Conservation (phyloP, 2,113 vertebrate species). For the Sylvietta virens region DNA sequence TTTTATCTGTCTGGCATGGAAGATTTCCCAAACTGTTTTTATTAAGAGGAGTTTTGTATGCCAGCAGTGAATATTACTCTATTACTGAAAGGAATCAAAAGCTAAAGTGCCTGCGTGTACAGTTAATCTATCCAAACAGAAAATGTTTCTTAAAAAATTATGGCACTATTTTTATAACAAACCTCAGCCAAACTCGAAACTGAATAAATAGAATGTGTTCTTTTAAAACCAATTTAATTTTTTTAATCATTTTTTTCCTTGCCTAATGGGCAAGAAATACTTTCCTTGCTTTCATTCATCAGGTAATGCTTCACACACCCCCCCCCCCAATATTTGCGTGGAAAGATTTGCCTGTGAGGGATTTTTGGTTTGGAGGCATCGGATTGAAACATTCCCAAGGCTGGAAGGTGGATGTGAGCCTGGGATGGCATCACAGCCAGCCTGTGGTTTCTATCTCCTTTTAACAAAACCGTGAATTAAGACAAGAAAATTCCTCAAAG, state of each 20-base stretch:
- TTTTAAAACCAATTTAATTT: slow-evolving; percentile 39
- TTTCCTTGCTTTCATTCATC: slow-evolving; percentile 50
- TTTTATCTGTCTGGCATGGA: slow-evolving; percentile 12
- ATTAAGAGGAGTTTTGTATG: slow-evolving; percentile 19
- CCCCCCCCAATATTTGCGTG: not conserved
- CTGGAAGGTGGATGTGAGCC: not conserved
- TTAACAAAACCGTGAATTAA: not conserved
- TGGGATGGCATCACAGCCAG: not conserved
- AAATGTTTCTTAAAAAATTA: slow-evolving; percentile 66
- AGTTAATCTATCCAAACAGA: slow-evolving; percentile 67
- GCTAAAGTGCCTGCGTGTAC: slow-evolving; percentile 63
- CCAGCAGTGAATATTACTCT: slow-evolving; percentile 41
- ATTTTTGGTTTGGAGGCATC: not conserved
- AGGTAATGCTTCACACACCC: not conserved
- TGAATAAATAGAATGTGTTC: slow-evolving; percentile 45
- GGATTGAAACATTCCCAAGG: not conserved
- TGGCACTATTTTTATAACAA: slow-evolving; percentile 44
- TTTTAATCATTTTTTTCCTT: not conserved
- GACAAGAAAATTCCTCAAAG: not conserved
- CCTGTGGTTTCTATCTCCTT: not conserved
- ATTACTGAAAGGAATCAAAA: slow-evolving; percentile 63
- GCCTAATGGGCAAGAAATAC: not conserved
- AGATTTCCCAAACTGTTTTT: slow-evolving; percentile 27
- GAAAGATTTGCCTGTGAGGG: not conserved
- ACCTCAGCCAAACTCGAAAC: slow-evolving; percentile 59